Evolutionary conservation across 2,113 vertebrate genomes (phyloP), one percentile per base, ranked within the genome.

Genomic region (Sceloporus tristichus): DNA sequence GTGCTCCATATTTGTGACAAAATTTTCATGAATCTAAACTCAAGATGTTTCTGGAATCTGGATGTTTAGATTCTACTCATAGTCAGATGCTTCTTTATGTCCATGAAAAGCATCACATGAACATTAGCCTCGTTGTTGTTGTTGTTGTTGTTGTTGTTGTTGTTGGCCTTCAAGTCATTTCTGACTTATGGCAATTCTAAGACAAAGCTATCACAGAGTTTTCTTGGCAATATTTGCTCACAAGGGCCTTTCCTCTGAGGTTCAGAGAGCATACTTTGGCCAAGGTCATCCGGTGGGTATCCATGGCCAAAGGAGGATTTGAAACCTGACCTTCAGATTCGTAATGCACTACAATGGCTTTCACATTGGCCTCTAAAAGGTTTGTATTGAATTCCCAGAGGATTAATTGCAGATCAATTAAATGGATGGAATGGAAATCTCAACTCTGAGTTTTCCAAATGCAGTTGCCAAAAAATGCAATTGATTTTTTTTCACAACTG

Each of bases 371-470:
- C 14, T 59, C 14, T 59, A 48, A 18, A 21, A 27, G 65, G 48
- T 89, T 81, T 53, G 9, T 59, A 66, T 5, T 0, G 40, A 27
- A 3, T 18, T 42, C 66, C n/a, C 83, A 79, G 54, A 66, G 6
- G 27, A 53, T 90, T 92, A 90, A 81, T 92, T 92, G 34, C 0
- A 3, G 65, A 78, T 27, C 68, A 10, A 3, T 90, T 94, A 16
- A 89, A 23, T 16, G 0, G 27, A 77, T 87, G 29, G 2, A 1
- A 2, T 0, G 0, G 79, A 77, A 48, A 87, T 89, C 83, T 29
- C 66, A 62, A 10, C 18, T 82, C 79, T 91, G 34, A 85, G 9
- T 83, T 93, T 89, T 6, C 0, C 90, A 48, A 75, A 53, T 90
- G 85, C 89, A 92, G 29, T 59, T 79, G 14, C 27, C 54, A 9